These are phyloP conservation scores for Selene dorsalis DNA, from an alignment of 2,797 vertebrate species.

Conservation along the genomic window DNA sequence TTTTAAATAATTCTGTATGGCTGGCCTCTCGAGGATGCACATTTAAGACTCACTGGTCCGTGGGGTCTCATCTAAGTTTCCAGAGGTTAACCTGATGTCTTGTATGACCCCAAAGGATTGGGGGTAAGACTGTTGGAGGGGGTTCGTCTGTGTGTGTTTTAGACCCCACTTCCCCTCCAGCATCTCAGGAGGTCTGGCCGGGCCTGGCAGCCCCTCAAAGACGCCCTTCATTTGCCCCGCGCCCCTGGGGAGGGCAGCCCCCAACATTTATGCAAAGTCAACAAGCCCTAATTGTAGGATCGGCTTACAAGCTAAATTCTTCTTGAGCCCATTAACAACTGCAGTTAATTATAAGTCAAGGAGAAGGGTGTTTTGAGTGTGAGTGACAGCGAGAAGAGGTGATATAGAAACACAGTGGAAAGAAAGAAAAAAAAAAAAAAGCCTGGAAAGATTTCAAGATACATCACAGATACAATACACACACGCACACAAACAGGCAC, in stretches of 20 bases:
- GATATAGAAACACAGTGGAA: conserved; percentile 44
- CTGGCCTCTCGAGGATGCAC: conserved; percentile 37
- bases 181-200: conserved; percentile 72
- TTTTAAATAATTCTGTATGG: conserved; percentile 31
- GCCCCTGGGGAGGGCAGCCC: conserved; percentile 72
- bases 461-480: conserved; percentile 51
- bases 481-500: conserved; percentile 26
- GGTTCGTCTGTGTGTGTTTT: conserved; percentile 68
- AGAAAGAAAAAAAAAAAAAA: conserved; percentile 9
- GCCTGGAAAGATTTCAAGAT: conserved; percentile 57
- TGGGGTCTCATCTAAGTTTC: conserved; percentile 67
- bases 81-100: conserved; percentile 69
- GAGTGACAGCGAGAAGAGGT: conserved; percentile 58
- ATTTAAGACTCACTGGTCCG: conserved; percentile 44
- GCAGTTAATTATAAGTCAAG: conserved; percentile 80
- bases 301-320: conserved; percentile 83
- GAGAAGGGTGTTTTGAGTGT: conserved; percentile 46
- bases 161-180: conserved; percentile 58
- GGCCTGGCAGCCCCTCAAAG: conserved; percentile 81
- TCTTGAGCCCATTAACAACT: conserved; percentile 85
- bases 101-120: conserved; percentile 60
- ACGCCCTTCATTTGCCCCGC: conserved; percentile 74
- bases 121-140: conserved; percentile 55
- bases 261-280: conserved; percentile 86
- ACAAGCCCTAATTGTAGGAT: conserved; percentile 87